Evolutionary conservation across 1,140 invertebrate species (phyloP), one percentile per base, ranked within the genome.

Genomic region (Panulirus ornatus): DNA sequence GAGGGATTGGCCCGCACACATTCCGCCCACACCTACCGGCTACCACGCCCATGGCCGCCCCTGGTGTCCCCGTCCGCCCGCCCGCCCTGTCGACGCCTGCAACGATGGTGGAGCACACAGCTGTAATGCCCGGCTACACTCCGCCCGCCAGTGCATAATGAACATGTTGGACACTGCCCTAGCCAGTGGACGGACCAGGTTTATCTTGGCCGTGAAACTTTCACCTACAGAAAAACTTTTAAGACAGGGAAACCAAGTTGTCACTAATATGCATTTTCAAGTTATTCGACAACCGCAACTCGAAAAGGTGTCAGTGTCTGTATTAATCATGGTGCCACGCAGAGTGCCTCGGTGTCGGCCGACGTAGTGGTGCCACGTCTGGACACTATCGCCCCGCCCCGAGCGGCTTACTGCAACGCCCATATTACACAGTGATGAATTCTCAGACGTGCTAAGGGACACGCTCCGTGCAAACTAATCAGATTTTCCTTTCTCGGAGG

Each of bases 21-120:
- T 88, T 88, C 85, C 85, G 85, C 85, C 85, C 85, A 88, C 73
- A 58, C 85, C 85, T 34, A 47, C 73, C 63, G 85, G 58, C 70
- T 47, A 58, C 85, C 85, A 78, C 85, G 47, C 73, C 73, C 84
- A 76, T n/a, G 36, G 63, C 27, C 36, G 63, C 44, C 40, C n/a
- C n/a, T n/a, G n/a, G n/a, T n/a, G 14, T 22, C 78, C 44, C 85
- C 63, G 73, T 88, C 73, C 58, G 58, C 30, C 36, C 58, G 44
- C 30, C 58, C 19, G 66, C 38, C 71, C 66, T 30, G 51, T 38
- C 58, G 51, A 40, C 51, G 66, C 38, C 81, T 30, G 54, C 6
- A 27, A 54, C 84, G 47, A 79, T 42, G 11, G 84, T 75, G 84
- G 51, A 76, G 47, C 22, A 51, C 34, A 27, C n/a, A 89, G 34